Percentiles rank a stretch among this genome's conserved stretches.
Evolutionary conservation across 2,888 invertebrate species (phyloP).

Genomic region (Parascotia fuliginaria): DNA sequence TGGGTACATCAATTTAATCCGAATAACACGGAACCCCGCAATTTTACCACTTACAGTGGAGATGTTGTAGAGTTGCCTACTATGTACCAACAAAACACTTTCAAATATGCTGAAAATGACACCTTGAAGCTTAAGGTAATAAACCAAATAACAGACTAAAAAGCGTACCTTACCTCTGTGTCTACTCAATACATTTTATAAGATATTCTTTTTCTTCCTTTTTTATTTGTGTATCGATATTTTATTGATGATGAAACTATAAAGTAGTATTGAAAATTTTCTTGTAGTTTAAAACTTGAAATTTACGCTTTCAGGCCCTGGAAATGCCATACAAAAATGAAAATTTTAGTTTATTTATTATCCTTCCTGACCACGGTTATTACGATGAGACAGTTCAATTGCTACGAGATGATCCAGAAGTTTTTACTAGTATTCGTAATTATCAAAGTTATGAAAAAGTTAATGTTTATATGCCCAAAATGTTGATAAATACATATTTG

Average conservation of each 20-base stretch:
- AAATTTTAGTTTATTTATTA: slow-evolving; percentile 41
- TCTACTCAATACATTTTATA: slow-evolving; percentile 1
- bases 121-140: too few relatives aligned
- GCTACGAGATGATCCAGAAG: slow-evolving; percentile 31
- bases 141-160: too few relatives aligned
- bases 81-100: slow-evolving; percentile 45
- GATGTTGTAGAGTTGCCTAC: slow-evolving; percentile 31
- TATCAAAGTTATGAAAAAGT: too few relatives aligned
- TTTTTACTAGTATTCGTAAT: slow-evolving; percentile 20
- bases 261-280: neutral
- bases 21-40: slow-evolving; percentile 29
- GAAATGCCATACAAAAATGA: slow-evolving; percentile 47
- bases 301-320: slow-evolving; percentile 54
- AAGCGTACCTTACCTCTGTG: too few relatives aligned
- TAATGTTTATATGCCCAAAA: too few relatives aligned
- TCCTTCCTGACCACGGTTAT: slow-evolving; percentile 42
- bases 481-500: slow-evolving; percentile 34
- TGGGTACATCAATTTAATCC: slow-evolving; percentile 45
- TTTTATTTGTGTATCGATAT: too few relatives aligned
- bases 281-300: too few relatives aligned
- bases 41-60: slow-evolving; percentile 39
- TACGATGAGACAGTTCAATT: slow-evolving; percentile 13
- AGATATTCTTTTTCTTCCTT: too few relatives aligned
- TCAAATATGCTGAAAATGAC: slow-evolving; percentile 33
- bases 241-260: too few relatives aligned